Percentiles rank a stretch among this genome's conserved stretches.
phyloP scores from a whole-genome alignment of 2,113 vertebrate species.

The Pithys albifrons region DNA sequence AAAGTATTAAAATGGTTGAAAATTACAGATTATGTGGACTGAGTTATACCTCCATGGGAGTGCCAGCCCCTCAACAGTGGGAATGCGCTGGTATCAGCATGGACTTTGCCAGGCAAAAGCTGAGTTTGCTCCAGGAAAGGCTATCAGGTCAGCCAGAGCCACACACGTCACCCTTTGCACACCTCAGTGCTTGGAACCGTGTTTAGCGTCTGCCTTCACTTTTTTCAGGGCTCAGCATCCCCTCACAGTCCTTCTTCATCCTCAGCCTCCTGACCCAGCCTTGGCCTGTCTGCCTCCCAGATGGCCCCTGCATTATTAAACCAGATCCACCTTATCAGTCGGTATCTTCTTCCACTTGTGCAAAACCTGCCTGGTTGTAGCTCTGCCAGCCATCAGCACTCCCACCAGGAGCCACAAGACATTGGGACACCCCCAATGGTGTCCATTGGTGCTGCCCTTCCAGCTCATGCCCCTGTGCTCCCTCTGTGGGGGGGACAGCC shows the following conservation, averaged over 20 bases:
- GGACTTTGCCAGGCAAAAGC: neutral
- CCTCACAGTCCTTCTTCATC: neutral
- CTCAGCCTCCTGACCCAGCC: rapidly evolving
- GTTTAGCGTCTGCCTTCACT: neutral
- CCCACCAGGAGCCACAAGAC: neutral
- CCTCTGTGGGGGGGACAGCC: rapidly evolving
- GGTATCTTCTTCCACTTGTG: neutral
- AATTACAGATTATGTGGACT: neutral
- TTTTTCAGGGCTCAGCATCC: neutral
- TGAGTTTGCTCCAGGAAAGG: neutral
- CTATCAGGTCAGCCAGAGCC: neutral
- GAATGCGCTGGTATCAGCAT: neutral
- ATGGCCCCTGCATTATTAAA: conserved; percentile 24
- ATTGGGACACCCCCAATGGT: neutral
- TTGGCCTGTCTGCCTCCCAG: neutral
- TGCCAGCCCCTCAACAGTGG: neutral
- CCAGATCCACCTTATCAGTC: neutral
- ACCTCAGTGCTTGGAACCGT: neutral
- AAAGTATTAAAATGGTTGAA: neutral
- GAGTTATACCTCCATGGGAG: neutral
- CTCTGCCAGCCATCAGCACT: neutral
- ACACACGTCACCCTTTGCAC: neutral
- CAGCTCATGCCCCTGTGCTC: neutral
- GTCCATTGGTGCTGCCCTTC: rapidly evolving
- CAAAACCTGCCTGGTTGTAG: neutral